Percentiles rank a stretch among this genome's conserved stretches.
These are phyloP conservation scores for Bradynema listronoti DNA, from an alignment of 1,140 invertebrate species.

Conservation along the genomic window DNA sequence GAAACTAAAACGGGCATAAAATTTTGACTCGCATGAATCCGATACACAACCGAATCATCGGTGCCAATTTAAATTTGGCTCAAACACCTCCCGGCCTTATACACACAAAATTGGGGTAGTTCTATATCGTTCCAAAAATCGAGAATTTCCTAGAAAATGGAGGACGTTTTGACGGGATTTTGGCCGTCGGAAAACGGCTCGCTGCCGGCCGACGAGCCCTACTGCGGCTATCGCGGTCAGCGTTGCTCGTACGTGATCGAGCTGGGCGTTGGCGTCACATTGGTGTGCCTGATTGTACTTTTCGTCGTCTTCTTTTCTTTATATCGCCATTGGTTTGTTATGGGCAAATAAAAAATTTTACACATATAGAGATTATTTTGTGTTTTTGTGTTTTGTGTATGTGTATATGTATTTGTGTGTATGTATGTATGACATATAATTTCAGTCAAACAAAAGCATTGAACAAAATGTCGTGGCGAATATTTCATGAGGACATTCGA, in stretches of 20 bases:
- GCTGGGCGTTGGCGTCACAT: conserved; percentile 37
- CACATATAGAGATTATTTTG: not conserved
- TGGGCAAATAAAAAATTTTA: not conserved
- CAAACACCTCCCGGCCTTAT: too few species aligned
- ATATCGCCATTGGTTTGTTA: conserved; percentile 43
- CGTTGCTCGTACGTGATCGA: conserved; percentile 50
- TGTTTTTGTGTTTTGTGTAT: too few species aligned
- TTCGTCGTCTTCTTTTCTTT: conserved; percentile 33
- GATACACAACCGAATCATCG: too few species aligned
- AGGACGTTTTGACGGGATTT: conserved; percentile 53
- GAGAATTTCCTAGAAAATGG: conserved; percentile 45
- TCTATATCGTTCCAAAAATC: too few species aligned
- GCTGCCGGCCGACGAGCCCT: conserved; percentile 51
- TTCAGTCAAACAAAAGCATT: conserved; percentile 48
- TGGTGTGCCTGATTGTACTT: conserved; percentile 41
- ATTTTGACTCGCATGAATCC: too few species aligned
- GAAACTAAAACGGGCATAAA: too few species aligned
- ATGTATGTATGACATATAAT: conserved; percentile 7
- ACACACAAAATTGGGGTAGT: too few species aligned
- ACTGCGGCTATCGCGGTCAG: conserved; percentile 48
- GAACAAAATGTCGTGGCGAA: conserved; percentile 55
- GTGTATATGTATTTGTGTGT: not conserved
- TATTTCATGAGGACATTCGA: conserved; percentile 52
- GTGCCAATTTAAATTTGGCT: too few species aligned
- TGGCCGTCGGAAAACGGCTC: conserved; percentile 51